These are phyloP conservation scores for Tetramorium alpestre DNA, from an alignment of 1,140 invertebrate species.

Conservation along the genomic window DNA sequence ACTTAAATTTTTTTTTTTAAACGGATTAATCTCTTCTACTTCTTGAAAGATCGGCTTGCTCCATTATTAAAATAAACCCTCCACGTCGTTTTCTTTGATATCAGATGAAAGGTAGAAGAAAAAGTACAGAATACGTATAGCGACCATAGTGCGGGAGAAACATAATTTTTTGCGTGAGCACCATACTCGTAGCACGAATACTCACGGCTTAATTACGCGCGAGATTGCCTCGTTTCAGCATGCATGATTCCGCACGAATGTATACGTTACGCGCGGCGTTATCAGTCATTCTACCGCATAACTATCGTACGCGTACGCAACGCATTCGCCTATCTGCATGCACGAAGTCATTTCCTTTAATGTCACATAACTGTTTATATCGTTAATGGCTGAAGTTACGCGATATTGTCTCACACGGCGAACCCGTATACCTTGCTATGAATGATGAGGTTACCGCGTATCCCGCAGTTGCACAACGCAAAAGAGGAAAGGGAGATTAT, in stretches of 20 bases:
- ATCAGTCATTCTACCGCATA: constrained; percentile 49
- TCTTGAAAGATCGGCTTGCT: neutral
- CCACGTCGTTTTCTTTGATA: neutral
- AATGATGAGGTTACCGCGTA: constrained; percentile 22
- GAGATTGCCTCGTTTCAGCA: constrained; percentile 36
- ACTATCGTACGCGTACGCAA: constrained; percentile 46
- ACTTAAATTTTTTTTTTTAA: constrained; percentile 1
- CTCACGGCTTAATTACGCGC: constrained; percentile 38
- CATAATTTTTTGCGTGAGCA: constrained; percentile 34
- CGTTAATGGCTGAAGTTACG: constrained; percentile 34
- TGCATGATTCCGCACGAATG: constrained; percentile 30
- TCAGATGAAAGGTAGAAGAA: neutral
- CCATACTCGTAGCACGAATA: neutral
- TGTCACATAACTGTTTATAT: constrained; percentile 51
- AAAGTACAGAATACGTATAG: neutral
- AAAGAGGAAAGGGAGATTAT: constrained; percentile 30
- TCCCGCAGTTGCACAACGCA: neutral
- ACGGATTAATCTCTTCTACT: neutral
- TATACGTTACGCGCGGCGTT: constrained; percentile 38
- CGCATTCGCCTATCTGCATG: constrained; percentile 35
- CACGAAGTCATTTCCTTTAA: constrained; percentile 28
- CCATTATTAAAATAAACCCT: too few species aligned
- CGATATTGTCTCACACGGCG: constrained; percentile 36
- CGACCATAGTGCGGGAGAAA: neutral
- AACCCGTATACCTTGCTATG: constrained; percentile 11